These are phyloP conservation scores for Dipus sagitta DNA, from an alignment of 2,797 vertebrate species.

Conservation along the genomic window DNA sequence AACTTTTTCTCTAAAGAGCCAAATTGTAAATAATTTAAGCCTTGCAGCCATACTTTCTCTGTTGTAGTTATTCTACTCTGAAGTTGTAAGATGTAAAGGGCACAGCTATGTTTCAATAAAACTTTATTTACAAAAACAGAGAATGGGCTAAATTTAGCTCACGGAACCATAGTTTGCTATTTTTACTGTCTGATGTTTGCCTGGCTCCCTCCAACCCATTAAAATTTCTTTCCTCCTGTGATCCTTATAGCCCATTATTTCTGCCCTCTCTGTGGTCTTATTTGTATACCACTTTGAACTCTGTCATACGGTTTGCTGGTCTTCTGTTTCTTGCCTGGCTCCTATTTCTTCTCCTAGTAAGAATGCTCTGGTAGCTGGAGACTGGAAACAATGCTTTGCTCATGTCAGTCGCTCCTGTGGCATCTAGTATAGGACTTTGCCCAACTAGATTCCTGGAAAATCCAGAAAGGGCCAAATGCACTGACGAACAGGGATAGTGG, in stretches of 20 bases:
- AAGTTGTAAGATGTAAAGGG: not conserved
- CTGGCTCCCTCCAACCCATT: not conserved
- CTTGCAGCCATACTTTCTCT: not conserved
- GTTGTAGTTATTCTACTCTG: not conserved
- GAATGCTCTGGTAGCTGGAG: not conserved
- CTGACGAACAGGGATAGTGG: not conserved
- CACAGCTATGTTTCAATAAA: not conserved
- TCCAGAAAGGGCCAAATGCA: not conserved
- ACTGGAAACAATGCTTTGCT: not conserved
- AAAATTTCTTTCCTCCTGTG: not conserved
- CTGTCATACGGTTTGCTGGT: not conserved
- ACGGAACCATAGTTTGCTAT: not conserved
- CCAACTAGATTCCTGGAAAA: not conserved
- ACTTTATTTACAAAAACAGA: conserved; percentile 20
- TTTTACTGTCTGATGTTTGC: not conserved
- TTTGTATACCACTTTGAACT: not conserved
- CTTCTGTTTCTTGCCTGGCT: not conserved
- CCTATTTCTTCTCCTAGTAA: not conserved
- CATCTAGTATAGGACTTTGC: not conserved
- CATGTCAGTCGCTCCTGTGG: not conserved
- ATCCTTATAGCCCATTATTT: not conserved
- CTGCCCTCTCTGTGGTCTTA: not conserved
- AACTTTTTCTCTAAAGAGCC: not conserved
- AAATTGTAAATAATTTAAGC: not conserved
- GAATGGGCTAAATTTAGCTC: not conserved